These are phyloP conservation scores for Apostichopus japonicus DNA, from an alignment of 35 echinoderm and acorn worm species.

Conservation along the genomic window DNA sequence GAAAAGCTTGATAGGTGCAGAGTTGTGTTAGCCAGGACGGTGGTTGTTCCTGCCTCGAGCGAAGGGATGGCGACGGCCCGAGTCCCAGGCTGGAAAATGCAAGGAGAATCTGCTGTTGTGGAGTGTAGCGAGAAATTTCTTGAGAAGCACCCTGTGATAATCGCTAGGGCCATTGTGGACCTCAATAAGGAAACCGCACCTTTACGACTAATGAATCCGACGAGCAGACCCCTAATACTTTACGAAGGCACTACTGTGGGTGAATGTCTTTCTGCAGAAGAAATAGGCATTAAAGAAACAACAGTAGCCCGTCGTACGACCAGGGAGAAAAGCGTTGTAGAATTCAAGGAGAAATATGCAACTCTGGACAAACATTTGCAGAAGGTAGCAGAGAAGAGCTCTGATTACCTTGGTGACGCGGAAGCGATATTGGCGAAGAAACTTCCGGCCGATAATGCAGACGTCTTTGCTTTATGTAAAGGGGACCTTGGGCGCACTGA, in stretches of 20 bases:
- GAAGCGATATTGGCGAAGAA: neutral
- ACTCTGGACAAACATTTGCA: neutral
- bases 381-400: neutral
- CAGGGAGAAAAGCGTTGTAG: neutral
- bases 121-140: constrained; percentile 4
- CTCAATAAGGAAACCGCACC: neutral
- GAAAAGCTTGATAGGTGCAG: too few relatives aligned
- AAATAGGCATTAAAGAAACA: too few relatives aligned
- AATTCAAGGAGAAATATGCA: neutral
- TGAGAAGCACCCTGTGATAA: neutral
- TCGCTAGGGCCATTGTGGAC: constrained; percentile 26
- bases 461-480: constrained; percentile 22
- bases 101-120: neutral
- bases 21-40: too few relatives aligned
- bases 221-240: too few relatives aligned
- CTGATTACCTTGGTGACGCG: neutral
- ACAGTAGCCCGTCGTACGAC: too few relatives aligned
- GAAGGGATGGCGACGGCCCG: neutral
- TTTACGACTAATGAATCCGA: too few relatives aligned
- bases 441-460: constrained; percentile 14
- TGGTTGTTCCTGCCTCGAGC: too few relatives aligned
- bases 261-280: constrained; percentile 4
- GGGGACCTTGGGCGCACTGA: constrained; percentile 66
- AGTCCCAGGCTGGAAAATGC: neutral
- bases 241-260: constrained; percentile 25